Base-by-base conservation (phyloP, 2,797 vertebrate genomes). In the Acropternis orthonyx region DNA sequence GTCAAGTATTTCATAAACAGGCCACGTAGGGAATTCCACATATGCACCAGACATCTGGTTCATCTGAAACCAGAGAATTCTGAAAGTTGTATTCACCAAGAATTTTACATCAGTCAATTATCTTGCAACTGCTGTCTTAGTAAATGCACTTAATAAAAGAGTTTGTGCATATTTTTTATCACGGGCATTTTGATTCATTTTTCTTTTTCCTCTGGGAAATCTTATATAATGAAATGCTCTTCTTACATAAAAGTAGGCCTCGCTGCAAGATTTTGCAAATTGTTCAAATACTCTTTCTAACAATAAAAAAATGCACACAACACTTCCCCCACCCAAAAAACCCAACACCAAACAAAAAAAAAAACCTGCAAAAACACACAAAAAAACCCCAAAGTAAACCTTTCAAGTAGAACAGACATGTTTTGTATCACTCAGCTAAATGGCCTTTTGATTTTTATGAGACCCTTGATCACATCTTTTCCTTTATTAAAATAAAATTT, bases 51-150 rank as follows among this genome's bases (percentile, higher is more conserved):
- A 87, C 87, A 93, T 88, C 89, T 95, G 89, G 30, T 71, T 82
- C 49, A 36, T 80, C 89, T 89, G 85, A 71, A 89, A 71, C 61
- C 67, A 55, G 61, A 87, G 71, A 49, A 48, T 55, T 73, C 63
- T 85, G 36, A 85, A 96, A 90, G 44, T 74, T 6, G 1, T 43
- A 44, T 89, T 92, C 74, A 82, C 51, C 32, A 59, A 48, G 18
- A 94, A 76, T 78, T 89, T 89, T 93, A 69, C 67, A 92, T 72
- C 51, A 76, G 77, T 62, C 69, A 79, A 76, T 93, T 93, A 71
- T 82, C 36, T 87, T 92, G 65, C 54, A 92, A 93, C 46, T 88
- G 19, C 54, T 86, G 30, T 82, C 59, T 87, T 75, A 75, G 46
- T 39, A 72, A 92, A 89, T 1, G 1, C 4, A 68, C 17, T 87